phyloP scores from a whole-genome alignment of 2,888 invertebrate genomes.

The Odontocerum albicorne region DNA sequence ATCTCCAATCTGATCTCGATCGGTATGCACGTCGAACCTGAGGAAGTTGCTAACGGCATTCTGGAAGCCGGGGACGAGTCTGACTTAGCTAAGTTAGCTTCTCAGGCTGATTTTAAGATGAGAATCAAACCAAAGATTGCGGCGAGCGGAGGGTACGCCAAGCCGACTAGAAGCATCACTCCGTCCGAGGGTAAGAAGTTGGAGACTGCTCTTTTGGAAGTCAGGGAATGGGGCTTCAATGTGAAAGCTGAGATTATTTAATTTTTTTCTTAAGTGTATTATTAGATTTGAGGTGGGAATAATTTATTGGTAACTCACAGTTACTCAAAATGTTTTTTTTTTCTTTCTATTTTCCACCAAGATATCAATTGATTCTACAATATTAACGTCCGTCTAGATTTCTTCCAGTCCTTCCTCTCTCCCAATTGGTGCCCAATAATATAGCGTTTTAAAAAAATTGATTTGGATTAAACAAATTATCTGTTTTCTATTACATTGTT shows the following conservation, averaged over 20 bases:
- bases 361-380: no score
- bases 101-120: conserved; percentile 19
- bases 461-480: no score
- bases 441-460: no score
- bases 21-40: conserved; percentile 23
- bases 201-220: conserved; percentile 15
- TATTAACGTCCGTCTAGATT: no score
- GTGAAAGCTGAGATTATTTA: conserved; percentile 22
- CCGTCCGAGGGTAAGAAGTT: conserved; percentile 20
- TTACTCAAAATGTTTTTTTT: no score
- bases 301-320: no score
- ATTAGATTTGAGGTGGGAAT: no score
- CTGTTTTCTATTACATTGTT: no score
- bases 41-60: conserved; percentile 11
- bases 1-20: conserved; percentile 18
- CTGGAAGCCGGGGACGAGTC: conserved; percentile 15
- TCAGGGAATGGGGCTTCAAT: conserved; percentile 22
- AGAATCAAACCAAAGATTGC: conserved; percentile 17
- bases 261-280: no score
- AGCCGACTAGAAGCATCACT: conserved; percentile 20
- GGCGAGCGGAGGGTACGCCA: conserved; percentile 11
- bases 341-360: no score
- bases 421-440: no score
- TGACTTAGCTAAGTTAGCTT: conserved; percentile 9
- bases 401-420: no score